phyloP scores from a whole-genome alignment of 2,797 vertebrate species.

The Huso huso region DNA sequence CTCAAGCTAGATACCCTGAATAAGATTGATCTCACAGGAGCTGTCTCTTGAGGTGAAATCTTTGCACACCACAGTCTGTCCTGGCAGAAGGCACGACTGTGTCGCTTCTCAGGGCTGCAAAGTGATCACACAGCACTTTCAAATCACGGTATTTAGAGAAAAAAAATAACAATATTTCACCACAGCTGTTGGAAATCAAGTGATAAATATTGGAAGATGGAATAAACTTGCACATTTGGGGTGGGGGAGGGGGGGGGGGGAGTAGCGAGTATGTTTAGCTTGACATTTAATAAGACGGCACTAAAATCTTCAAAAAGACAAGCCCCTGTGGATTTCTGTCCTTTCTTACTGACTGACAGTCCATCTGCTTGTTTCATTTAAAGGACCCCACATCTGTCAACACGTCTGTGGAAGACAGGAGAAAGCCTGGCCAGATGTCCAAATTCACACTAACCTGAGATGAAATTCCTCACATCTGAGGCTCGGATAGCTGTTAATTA shows the following conservation, averaged over 20 bases:
- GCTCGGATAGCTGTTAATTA: conserved; percentile 39
- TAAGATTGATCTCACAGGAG: conserved; percentile 13
- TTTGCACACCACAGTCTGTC: conserved; percentile 14
- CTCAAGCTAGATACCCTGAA: conserved; percentile 24
- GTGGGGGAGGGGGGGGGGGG: too few species aligned
- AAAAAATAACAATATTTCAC: too few species aligned
- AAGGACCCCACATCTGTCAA: conserved; percentile 62
- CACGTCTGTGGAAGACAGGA: conserved; percentile 48
- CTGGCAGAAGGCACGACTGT: conserved; percentile 12
- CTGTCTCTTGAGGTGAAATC: conserved; percentile 20
- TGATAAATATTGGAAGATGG: too few species aligned
- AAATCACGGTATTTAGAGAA: conserved; percentile 1
- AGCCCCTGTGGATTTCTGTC: conserved; percentile 22
- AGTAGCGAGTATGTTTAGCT: too few species aligned
- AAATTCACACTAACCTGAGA: conserved; percentile 48
- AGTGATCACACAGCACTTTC: too few species aligned
- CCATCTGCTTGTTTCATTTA: conserved; percentile 63
- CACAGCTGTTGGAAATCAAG: too few species aligned
- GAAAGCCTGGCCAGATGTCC: conserved; percentile 57
- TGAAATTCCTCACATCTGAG: conserved; percentile 46
- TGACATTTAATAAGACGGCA: neutral
- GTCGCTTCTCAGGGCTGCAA: too few species aligned
- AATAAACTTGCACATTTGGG: too few species aligned
- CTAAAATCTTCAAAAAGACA: neutral
- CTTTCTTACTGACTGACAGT: conserved; percentile 49